These are phyloP conservation scores for Thymelicus sylvestris DNA, from an alignment of 2,888 invertebrate species.

Conservation along the genomic window DNA sequence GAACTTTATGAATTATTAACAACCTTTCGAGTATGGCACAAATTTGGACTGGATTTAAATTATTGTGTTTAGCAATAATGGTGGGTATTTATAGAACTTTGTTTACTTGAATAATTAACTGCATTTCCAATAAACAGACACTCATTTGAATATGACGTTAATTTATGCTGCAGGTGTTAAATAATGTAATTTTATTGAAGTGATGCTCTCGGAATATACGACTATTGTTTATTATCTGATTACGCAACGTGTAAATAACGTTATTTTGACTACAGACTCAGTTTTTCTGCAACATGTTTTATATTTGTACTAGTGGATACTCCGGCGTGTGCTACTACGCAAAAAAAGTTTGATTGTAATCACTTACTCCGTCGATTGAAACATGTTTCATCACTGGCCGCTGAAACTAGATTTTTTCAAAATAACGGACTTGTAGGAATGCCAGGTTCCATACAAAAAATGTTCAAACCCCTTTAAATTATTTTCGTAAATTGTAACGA, in stretches of 20 bases:
- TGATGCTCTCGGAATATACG: background rate
- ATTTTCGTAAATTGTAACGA: too few species aligned
- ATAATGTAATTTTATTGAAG: conserved; percentile 2
- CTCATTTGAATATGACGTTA: conserved; percentile 19
- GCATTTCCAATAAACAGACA: conserved; percentile 16
- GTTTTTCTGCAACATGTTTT: too few species aligned
- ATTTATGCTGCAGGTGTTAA: conserved; percentile 8
- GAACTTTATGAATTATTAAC: conserved; percentile 31
- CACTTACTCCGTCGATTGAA: too few species aligned
- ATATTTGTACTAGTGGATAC: too few species aligned
- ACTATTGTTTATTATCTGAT: background rate
- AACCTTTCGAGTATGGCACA: conserved; percentile 11
- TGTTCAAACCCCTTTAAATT: too few species aligned
- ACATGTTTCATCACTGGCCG: too few species aligned
- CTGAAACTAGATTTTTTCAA: too few species aligned
- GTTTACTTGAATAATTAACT: conserved; percentile 34
- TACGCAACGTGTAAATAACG: background rate
- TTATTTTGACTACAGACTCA: too few species aligned
- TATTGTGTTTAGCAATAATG: conserved; percentile 33
- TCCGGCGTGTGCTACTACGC: too few species aligned
- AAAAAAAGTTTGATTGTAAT: too few species aligned
- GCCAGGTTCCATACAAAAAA: too few species aligned
- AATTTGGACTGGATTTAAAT: conserved; percentile 21
- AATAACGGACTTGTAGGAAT: too few species aligned
- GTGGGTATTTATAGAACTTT: conserved; percentile 16